Conservation (phyloP, 35 echinoderm and acorn worm genomes). For the Heliocidaris tuberculata region DNA sequence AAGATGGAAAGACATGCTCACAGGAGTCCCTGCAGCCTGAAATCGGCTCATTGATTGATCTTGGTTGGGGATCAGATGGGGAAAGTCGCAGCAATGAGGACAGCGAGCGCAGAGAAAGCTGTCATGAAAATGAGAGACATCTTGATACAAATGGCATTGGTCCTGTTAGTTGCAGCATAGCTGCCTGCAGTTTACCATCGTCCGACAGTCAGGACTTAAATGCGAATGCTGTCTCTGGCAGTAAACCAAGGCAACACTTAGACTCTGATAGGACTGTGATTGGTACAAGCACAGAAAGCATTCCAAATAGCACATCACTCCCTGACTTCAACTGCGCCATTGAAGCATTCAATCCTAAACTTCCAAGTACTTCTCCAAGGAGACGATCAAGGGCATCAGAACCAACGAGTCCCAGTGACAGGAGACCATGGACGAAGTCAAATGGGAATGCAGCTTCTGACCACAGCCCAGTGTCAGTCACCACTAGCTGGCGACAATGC, state of each 20-base stretch:
- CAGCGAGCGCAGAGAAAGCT: background rate
- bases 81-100: background rate
- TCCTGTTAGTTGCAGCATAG: background rate
- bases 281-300: background rate
- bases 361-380: slow-evolving; percentile 7
- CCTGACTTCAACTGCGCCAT: slow-evolving; percentile 69
- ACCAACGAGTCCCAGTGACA: slow-evolving; percentile 43
- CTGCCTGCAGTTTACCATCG: background rate
- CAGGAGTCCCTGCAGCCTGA: background rate
- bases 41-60: background rate
- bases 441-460: slow-evolving; percentile 10
- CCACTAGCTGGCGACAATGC: background rate
- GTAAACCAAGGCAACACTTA: background rate
- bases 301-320: background rate
- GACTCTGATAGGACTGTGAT: background rate
- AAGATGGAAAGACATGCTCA: background rate
- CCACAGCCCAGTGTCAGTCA: slow-evolving; percentile 9
- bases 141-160: background rate
- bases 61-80: background rate
- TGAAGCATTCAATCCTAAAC: slow-evolving; percentile 69
- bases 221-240: background rate
- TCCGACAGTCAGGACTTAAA: background rate
- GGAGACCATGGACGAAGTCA: slow-evolving; percentile 34
- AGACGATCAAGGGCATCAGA: slow-evolving; percentile 28
- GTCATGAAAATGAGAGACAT: background rate